These are phyloP conservation scores for Labrus mixtus DNA, from an alignment of 2,113 vertebrate genomes.

Conservation along the genomic window DNA sequence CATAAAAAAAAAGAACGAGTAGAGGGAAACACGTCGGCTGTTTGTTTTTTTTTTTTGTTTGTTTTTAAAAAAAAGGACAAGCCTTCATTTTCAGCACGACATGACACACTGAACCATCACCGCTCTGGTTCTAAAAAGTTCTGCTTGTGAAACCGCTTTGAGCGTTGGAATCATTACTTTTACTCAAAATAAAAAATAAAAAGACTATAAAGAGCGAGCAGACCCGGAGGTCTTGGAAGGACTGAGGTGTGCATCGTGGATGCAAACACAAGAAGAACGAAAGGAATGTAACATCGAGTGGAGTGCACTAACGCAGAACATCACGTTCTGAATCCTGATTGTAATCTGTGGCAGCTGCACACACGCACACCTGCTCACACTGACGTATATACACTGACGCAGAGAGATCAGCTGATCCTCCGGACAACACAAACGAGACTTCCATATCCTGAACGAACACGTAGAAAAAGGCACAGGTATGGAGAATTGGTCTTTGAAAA, in stretches of 20 bases:
- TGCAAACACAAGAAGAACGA: constrained; percentile 53
- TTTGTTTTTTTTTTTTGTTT: background rate
- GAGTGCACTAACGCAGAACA: constrained; percentile 53
- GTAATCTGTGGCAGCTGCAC: constrained; percentile 56
- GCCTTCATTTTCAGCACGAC: constrained; percentile 25
- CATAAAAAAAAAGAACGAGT: constrained; percentile 67
- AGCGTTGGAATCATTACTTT: constrained; percentile 33
- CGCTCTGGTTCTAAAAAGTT: constrained; percentile 29
- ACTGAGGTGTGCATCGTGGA: constrained; percentile 54
- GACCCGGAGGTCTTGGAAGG: constrained; percentile 34
- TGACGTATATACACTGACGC: constrained; percentile 22
- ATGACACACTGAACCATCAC: constrained; percentile 3
- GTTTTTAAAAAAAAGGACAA: constrained; percentile 12
- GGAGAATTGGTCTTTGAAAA: constrained; percentile 79
- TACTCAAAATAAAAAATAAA: constrained; percentile 34
- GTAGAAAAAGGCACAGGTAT: constrained; percentile 85
- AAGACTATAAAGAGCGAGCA: background rate
- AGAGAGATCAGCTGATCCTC: constrained; percentile 32
- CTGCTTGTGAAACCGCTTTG: constrained; percentile 38
- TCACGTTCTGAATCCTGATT: constrained; percentile 62
- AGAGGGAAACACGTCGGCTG: constrained; percentile 28
- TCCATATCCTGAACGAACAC: constrained; percentile 74
- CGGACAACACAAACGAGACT: constrained; percentile 50
- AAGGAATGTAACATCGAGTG: constrained; percentile 76
- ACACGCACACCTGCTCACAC: constrained; percentile 19